These are phyloP conservation scores for Parapristionchus giblindavisi DNA, from an alignment of 2,888 invertebrate genomes.

Conservation along the genomic window DNA sequence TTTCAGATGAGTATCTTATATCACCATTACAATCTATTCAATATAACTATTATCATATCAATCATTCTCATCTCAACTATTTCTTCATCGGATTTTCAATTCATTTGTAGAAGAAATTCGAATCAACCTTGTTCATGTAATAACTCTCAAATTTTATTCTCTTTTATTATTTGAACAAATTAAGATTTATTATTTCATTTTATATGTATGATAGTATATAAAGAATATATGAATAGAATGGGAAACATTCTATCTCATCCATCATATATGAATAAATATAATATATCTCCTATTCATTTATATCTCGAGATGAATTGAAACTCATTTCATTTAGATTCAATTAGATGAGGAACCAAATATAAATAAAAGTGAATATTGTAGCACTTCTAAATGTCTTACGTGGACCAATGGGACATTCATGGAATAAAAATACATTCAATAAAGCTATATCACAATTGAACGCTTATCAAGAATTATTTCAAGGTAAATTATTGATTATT, in stretches of 20 bases:
- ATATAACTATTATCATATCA: no score
- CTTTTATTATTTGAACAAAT: no score
- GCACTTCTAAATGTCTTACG: constrained; percentile 30
- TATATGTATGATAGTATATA: no score
- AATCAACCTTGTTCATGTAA: no score
- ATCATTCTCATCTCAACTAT: no score
- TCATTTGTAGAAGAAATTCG: no score
- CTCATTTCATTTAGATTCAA: not conserved
- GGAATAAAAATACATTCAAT: constrained; percentile 30
- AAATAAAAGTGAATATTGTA: no score
- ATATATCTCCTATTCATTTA: not conserved
- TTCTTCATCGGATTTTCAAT: no score
- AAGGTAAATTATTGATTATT: constrained; percentile 22
- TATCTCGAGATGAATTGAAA: not conserved
- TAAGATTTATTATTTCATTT: no score
- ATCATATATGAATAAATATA: not conserved
- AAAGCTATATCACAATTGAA: constrained; percentile 25
- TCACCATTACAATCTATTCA: no score
- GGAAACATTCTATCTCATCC: not conserved
- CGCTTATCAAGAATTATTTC: constrained; percentile 35
- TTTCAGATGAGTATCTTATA: no score
- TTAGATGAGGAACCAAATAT: not conserved
- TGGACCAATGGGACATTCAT: constrained; percentile 22
- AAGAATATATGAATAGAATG: not conserved
- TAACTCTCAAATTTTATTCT: no score